These are phyloP conservation scores for Embidobia sp. DNA, from an alignment of 2,888 invertebrate species.

Conservation along the genomic window DNA sequence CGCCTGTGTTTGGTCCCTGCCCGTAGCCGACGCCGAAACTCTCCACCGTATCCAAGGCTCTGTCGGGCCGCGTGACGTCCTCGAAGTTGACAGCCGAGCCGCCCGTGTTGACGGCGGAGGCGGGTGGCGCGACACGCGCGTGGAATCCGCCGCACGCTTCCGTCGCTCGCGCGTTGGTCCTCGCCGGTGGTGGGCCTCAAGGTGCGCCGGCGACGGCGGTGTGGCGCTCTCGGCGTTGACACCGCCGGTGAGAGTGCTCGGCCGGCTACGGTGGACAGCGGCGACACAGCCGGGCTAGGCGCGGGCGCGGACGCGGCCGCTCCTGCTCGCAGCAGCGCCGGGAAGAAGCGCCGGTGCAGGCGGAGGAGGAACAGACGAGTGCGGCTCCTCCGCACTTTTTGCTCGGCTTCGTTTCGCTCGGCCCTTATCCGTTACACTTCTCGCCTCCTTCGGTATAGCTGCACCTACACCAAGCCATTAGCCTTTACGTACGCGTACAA, in stretches of 20 bases:
- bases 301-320: neutral
- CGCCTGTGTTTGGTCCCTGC: slow-evolving; percentile 78
- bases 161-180: slow-evolving; percentile 32
- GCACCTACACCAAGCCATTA: slow-evolving; percentile 32
- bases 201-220: neutral
- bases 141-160: slow-evolving; percentile 55
- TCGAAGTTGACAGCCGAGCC: slow-evolving; percentile 76
- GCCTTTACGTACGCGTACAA: neutral
- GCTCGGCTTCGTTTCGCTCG: slow-evolving; percentile 18
- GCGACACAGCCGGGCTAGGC: too few species aligned
- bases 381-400: slow-evolving; percentile 9
- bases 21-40: slow-evolving; percentile 79
- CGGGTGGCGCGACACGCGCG: slow-evolving; percentile 56
- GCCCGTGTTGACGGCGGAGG: slow-evolving; percentile 63
- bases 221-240: neutral
- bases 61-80: slow-evolving; percentile 74
- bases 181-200: slow-evolving; percentile 7
- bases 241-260: too few species aligned
- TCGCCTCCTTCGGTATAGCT: slow-evolving; percentile 42
- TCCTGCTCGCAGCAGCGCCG: neutral
- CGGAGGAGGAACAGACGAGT: too few species aligned
- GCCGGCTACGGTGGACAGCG: too few species aligned
- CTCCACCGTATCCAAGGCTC: slow-evolving; percentile 80
- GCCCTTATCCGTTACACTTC: slow-evolving; percentile 52
- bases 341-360: slow-evolving; percentile 63